Percentiles rank a stretch among this genome's conserved stretches.
Evolutionary conservation across 2,797 vertebrate genomes (phyloP).

Genomic region (Threskiornis aethiopicus): DNA sequence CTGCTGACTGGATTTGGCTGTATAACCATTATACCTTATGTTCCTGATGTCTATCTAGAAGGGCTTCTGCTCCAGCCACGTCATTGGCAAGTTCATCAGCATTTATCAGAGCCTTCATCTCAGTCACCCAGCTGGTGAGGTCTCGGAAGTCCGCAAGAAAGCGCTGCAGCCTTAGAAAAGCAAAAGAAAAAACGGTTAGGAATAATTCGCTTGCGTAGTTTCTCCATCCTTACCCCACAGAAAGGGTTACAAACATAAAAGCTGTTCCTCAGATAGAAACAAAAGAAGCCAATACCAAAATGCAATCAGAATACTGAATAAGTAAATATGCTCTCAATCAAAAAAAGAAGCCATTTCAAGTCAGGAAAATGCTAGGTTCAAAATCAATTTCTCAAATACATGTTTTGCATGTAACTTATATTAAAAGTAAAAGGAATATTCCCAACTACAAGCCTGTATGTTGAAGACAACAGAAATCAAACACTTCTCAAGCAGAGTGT

Average conservation of each 20-base stretch:
- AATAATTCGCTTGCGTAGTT: not conserved
- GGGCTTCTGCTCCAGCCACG: slow-evolving; percentile 94
- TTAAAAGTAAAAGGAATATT: not conserved
- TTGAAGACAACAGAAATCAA: not conserved
- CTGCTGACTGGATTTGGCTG: not conserved
- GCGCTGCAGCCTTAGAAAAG: slow-evolving; percentile 86
- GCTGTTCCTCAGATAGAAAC: not conserved
- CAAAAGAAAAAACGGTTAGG: not conserved
- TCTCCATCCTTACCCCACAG: not conserved
- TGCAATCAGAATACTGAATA: not conserved
- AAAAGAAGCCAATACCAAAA: not conserved
- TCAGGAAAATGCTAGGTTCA: not conserved
- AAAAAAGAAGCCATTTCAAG: not conserved
- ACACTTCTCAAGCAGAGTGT: not conserved
- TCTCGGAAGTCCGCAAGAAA: slow-evolving; percentile 98
- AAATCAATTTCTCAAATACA: not conserved
- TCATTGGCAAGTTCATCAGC: slow-evolving; percentile 98
- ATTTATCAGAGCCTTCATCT: slow-evolving; percentile 98
- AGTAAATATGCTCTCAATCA: not conserved
- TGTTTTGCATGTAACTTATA: not conserved
- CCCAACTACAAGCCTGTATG: not conserved
- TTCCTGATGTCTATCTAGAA: slow-evolving; percentile 96
- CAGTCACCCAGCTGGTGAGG: slow-evolving; percentile 98
- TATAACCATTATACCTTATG: slow-evolving; percentile 83
- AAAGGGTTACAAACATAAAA: not conserved